These are phyloP conservation scores for Orchesella flavescens DNA, from an alignment of 2,888 invertebrate species.

Conservation along the genomic window DNA sequence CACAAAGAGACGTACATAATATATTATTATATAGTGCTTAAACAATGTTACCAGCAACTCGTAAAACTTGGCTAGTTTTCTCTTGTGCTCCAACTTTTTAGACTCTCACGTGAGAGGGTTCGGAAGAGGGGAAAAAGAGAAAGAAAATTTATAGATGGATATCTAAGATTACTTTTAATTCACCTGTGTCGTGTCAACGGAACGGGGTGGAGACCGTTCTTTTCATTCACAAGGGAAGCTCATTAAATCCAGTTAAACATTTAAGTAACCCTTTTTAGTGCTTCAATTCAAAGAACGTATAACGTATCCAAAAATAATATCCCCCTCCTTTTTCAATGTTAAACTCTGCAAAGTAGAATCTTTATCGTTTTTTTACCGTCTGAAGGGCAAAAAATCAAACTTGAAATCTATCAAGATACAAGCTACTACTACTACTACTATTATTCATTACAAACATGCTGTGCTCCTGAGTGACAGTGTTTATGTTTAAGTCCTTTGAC, in stretches of 20 bases:
- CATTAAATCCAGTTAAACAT: conserved; percentile 57
- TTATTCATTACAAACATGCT: neutral
- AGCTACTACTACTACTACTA: too few species aligned
- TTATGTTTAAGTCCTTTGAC: neutral
- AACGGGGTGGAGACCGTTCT: conserved; percentile 59
- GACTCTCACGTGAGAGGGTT: conserved; percentile 24
- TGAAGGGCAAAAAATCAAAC: neutral
- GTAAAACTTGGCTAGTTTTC: neutral
- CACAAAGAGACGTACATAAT: neutral
- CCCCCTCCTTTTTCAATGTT: too few species aligned
- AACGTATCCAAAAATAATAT: conserved; percentile 15
- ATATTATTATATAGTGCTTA: neutral
- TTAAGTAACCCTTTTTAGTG: conserved; percentile 54
- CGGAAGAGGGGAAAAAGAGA: conserved; percentile 36
- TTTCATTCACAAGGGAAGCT: conserved; percentile 37
- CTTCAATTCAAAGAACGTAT: conserved; percentile 25
- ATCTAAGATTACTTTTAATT: conserved; percentile 62
- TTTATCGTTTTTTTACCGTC: conserved; percentile 32
- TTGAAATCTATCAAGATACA: too few species aligned
- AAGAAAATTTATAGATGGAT: conserved; percentile 56
- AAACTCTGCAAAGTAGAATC: neutral
- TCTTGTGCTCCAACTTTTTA: conserved; percentile 12
- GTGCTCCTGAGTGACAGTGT: neutral
- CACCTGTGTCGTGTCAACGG: conserved; percentile 64
- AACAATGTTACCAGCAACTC: neutral